Evolutionary conservation across 1,140 invertebrate genomes (phyloP).

Genomic region (Pseudomyrmex flavicornis): DNA sequence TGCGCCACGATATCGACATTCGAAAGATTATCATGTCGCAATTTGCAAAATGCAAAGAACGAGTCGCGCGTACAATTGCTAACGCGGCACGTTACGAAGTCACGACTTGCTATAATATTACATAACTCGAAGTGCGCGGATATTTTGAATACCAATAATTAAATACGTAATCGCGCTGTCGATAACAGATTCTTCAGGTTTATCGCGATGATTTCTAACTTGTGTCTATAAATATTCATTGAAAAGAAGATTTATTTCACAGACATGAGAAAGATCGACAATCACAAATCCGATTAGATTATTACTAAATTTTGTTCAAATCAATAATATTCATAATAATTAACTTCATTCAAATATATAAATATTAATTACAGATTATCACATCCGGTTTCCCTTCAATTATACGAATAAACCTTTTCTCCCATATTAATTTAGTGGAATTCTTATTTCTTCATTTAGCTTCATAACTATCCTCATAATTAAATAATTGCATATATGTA

Average conservation of each 20-base stretch:
- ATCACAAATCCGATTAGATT: background rate
- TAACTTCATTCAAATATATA: background rate
- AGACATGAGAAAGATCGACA: too few species aligned
- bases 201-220: background rate
- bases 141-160: constrained; percentile 27
- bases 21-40: constrained; percentile 7
- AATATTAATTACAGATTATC: background rate
- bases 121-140: constrained; percentile 27
- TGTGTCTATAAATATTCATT: constrained; percentile 9
- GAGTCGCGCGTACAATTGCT: background rate
- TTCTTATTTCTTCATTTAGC: too few species aligned
- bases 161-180: constrained; percentile 4
- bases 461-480: too few species aligned
- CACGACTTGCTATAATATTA: constrained; percentile 14
- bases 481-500: too few species aligned
- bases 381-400: background rate
- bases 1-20: background rate
- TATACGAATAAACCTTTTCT: too few species aligned
- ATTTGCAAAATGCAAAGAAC: constrained; percentile 32
- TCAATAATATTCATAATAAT: background rate
- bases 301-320: constrained; percentile 31
- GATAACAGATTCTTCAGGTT: background rate
- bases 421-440: too few species aligned
- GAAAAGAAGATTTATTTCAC: background rate
- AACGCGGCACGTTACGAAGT: constrained; percentile 17